A percentile compares a stretch with the other conserved stretches of the same genome.
These are phyloP conservation scores for Cyphomyrmex costatus DNA, from an alignment of 1,140 invertebrate species.

Conservation along the genomic window DNA sequence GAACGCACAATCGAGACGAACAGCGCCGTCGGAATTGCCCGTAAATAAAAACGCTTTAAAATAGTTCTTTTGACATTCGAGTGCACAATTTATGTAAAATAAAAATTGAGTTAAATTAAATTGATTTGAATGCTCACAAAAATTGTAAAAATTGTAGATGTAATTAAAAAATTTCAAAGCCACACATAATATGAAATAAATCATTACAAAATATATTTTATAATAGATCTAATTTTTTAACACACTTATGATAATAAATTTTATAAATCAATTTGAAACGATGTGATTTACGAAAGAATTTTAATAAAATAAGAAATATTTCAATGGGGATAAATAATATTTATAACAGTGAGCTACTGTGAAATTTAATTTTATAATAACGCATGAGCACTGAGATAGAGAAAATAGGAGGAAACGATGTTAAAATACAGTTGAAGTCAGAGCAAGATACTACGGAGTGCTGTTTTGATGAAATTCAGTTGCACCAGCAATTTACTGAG, in stretches of 20 bases:
- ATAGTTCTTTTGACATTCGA: not conserved
- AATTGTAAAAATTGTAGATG: not conserved
- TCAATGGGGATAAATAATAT: conserved; percentile 29
- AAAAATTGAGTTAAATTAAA: conserved; percentile 25
- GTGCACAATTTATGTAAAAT: conserved; percentile 8
- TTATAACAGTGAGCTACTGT: conserved; percentile 8
- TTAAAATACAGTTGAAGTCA: conserved; percentile 54
- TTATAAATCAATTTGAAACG: not conserved
- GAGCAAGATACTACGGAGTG: conserved; percentile 22
- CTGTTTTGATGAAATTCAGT: conserved; percentile 62
- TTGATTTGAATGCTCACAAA: not conserved
- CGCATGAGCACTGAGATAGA: not conserved
- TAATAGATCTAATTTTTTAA: conserved; percentile 5
- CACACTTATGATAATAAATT: not conserved
- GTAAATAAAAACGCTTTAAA: conserved; percentile 55
- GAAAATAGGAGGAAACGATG: conserved; percentile 8
- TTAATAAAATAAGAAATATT: not conserved
- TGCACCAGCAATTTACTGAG: conserved; percentile 60
- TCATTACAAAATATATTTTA: not conserved
- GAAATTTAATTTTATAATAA: conserved; percentile 29
- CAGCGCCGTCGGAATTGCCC: conserved; percentile 26
- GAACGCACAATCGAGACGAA: conserved; percentile 29
- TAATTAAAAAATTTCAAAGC: not conserved
- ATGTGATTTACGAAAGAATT: not conserved
- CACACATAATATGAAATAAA: not conserved